Evolutionary conservation across 2,797 vertebrate genomes (phyloP), one percentile per base, ranked within the genome.

Genomic region (Leptatherina wallacei): DNA sequence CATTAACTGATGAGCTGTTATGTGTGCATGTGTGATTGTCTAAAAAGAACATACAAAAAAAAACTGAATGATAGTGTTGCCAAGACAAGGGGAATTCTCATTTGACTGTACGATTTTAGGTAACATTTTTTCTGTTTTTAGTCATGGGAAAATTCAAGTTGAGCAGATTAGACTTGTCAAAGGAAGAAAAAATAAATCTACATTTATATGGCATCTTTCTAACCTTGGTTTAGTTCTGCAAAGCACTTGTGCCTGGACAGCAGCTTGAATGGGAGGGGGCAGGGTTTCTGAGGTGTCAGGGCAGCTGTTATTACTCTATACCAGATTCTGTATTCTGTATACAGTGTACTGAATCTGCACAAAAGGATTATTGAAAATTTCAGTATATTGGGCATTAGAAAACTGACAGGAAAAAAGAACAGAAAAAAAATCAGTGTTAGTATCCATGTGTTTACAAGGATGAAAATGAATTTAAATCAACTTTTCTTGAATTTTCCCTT

Each of bases 1-100:
- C 67, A 56, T 72, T 40, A 49, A 22, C 40, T 47, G 58, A 79
- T 80, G 68, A 47, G 42, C 27, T 44, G 18, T 20, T 79, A 22
- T 57, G 14, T 32, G 18, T 58, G 38, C 42, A 13, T 38, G 30
- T 30, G 24, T 51, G 8, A 0, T 3, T 12, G 18, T 61, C 4
- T n/a, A 54, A 27, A 58, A 27, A 27, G 11, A 20, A 0, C 22
- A 8, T n/a, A 68, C 18, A 56, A 16, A 47, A 8, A n/a, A 20
- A 9, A 5, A 18, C 6, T 12, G 13, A 44, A 13, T 44, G 18
- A 18, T 20, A 6, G 16, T 44, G 42, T 44, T 44, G 1, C 42
- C 16, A 18, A 42, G 40, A 42, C 16, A 20, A 1, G 42, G 16
- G 14, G 5, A 44, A 18, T 18, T 44, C 6, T 44, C 42, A 44